Percentiles rank a stretch among this genome's conserved stretches.
phyloP scores from a whole-genome alignment of 2,113 vertebrate species.

The Zosterops pallidus region DNA sequence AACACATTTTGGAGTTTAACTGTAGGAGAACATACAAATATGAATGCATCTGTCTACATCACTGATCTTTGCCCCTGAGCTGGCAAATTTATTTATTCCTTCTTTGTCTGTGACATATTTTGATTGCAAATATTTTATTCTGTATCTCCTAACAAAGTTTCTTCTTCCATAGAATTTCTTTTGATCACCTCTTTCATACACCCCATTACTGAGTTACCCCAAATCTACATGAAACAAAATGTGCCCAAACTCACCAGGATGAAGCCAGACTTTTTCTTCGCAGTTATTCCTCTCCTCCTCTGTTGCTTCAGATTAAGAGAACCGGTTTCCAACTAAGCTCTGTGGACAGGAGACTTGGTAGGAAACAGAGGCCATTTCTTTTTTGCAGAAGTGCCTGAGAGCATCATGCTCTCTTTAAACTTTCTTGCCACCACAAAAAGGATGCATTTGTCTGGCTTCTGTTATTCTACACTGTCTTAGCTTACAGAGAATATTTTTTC shows the following conservation, averaged over 20 bases:
- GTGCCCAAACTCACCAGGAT: background rate
- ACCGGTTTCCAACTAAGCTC: background rate
- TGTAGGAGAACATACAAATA: background rate
- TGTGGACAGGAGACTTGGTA: background rate
- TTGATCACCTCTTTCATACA: background rate
- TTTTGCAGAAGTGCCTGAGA: background rate
- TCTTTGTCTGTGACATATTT: background rate
- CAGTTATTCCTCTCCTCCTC: background rate
- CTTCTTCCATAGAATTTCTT: background rate
- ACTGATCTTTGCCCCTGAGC: background rate
- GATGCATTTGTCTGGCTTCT: background rate
- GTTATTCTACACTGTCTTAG: background rate
- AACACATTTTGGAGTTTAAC: background rate
- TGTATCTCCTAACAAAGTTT: background rate
- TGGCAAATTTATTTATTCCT: background rate
- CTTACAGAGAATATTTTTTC: background rate
- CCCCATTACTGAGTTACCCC: background rate
- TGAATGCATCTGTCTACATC: background rate
- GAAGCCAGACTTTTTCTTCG: background rate
- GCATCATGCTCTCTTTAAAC: background rate
- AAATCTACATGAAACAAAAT: background rate
- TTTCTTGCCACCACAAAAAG: background rate
- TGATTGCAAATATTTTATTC: background rate
- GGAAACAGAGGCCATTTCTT: background rate
- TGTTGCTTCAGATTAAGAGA: background rate